phyloP scores from a whole-genome alignment of 2,888 invertebrate genomes.

The Diaprepes abbreviatus region DNA sequence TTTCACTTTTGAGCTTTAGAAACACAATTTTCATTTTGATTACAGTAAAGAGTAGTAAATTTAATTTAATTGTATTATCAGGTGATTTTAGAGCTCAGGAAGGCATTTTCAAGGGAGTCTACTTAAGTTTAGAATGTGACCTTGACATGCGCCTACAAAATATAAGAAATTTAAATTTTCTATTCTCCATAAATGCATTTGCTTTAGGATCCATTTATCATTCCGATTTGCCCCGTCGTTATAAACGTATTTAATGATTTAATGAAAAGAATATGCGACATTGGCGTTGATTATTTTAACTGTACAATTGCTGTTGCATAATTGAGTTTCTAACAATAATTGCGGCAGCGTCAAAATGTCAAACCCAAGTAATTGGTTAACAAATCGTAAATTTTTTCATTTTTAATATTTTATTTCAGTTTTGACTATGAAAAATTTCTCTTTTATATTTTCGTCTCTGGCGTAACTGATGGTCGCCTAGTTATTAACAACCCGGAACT shows the following conservation, averaged over 20 bases:
- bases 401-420: slow-evolving; percentile 2
- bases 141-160: no score
- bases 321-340: not conserved
- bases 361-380: not conserved
- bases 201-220: not conserved
- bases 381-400: not conserved
- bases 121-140: no score
- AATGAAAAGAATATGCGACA: not conserved
- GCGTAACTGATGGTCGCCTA: slow-evolving; percentile 25
- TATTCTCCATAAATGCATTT: no score
- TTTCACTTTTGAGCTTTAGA: no score
- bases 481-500: slow-evolving; percentile 19
- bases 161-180: no score
- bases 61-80: no score
- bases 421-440: slow-evolving; percentile 17
- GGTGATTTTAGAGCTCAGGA: no score
- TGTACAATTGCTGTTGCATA: not conserved
- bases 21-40: no score
- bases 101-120: no score
- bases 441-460: slow-evolving; percentile 16
- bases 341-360: not conserved
- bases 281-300: slow-evolving; percentile 2
- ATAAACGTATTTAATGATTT: not conserved
- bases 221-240: not conserved
- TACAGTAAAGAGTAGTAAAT: no score